Evolutionary conservation across 2,888 invertebrate genomes (phyloP), one percentile per base, ranked within the genome.

Genomic region (Cheilosia impressa): DNA sequence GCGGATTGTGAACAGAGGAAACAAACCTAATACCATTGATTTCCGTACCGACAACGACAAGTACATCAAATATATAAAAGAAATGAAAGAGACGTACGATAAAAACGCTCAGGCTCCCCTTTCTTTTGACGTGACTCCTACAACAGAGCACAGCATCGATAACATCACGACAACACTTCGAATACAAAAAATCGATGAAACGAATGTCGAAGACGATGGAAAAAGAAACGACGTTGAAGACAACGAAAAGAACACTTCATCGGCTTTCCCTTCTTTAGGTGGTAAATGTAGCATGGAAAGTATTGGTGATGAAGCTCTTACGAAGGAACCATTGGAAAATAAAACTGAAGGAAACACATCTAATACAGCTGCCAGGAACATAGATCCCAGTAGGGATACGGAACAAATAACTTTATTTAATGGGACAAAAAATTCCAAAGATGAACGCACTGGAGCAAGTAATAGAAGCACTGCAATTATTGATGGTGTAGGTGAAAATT

Each of bases 401-500:
- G 80, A 84, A 84, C 84, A 84, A 84, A 84, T 84, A 84, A 80
- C 84, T 84, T 84, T 84, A 84, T 84, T 84, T 84, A 84, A 84
- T 84, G 84, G 84, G 53, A 85, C 85, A 85, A 72, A 81, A 81
- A 81, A 85, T 81, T 85, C 85, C 52, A 68, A 66, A 85, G 76
- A 85, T 78, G 82, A 75, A 73, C 69, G 78, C 82, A 82, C 69
- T 87, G 68, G 65, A 82, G 82, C 82, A 82, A 87, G 66, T 87
- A 87, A 87, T 82, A 75, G 78, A 79, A 82, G 60, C 78, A 38
- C 78, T 82, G 87, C 77, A 78, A 73, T 77, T 82, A 87, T 78
- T 82, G 82, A 82, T 81, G 73, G 60, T 79, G 75, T 76, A 71
- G 77, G 81, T 81, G 77, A 85, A 73, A 77, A 80, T 76, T 69